Conservation (phyloP, 2,797 vertebrate genomes). For the Rhincodon typus region DNA sequence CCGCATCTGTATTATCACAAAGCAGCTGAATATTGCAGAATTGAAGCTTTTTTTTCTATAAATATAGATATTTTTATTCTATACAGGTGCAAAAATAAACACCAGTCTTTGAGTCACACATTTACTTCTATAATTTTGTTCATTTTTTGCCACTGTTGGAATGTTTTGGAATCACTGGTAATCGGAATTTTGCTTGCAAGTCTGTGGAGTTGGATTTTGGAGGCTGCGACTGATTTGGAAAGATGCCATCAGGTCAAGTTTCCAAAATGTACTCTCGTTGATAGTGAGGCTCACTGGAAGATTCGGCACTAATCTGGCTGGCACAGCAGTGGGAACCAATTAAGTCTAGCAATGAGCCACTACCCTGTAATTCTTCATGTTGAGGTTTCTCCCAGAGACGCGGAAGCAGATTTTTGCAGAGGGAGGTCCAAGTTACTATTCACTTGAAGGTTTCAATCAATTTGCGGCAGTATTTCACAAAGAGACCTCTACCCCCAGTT, state of each 20-base stretch:
- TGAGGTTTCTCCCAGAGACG: not conserved
- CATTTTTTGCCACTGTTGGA: not conserved
- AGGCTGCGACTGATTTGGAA: not conserved
- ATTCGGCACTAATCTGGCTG: not conserved
- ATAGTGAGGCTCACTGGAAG: not conserved
- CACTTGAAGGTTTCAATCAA: no score
- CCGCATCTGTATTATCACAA: not conserved
- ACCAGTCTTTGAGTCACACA: no score
- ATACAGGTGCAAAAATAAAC: not conserved
- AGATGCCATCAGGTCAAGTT: not conserved
- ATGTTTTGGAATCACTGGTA: not conserved
- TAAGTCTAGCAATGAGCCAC: not conserved
- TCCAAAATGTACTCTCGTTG: not conserved
- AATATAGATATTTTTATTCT: not conserved
- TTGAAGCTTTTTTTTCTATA: not conserved
- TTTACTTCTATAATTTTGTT: no score
- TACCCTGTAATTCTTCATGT: not conserved
- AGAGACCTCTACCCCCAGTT: no score
- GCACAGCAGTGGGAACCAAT: not conserved
- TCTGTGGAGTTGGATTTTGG: not conserved
- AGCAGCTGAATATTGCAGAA: not conserved
- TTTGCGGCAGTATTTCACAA: no score
- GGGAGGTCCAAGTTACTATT: no score
- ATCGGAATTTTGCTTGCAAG: not conserved
- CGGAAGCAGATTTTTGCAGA: no score